These are phyloP conservation scores for Crenuchus spilurus DNA, from an alignment of 2,797 vertebrate genomes.

Conservation along the genomic window DNA sequence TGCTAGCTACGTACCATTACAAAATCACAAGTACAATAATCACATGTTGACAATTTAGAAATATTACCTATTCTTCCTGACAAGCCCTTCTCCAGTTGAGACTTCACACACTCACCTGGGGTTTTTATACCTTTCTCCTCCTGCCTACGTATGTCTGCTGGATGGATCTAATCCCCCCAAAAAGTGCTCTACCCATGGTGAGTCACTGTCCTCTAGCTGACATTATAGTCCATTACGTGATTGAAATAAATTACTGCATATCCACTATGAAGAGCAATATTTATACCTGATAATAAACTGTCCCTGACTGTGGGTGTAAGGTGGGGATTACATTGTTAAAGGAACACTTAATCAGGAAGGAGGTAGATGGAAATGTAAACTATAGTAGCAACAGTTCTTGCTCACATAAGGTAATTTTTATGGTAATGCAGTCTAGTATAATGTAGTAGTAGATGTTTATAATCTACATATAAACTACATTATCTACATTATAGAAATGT, in stretches of 20 bases:
- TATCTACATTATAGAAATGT: too few relatives aligned
- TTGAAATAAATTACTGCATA: conserved; percentile 61
- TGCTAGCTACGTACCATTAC: not conserved
- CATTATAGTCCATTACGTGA: conserved; percentile 65
- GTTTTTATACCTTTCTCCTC: conserved; percentile 69
- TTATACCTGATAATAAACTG: conserved; percentile 55
- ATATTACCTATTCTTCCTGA: conserved; percentile 54
- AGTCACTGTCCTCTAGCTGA: conserved; percentile 59
- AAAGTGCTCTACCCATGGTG: conserved; percentile 56
- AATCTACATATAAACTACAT: not conserved
- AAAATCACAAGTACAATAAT: conserved; percentile 41
- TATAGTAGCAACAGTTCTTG: not conserved
- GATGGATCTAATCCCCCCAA: conserved; percentile 62
- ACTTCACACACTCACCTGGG: conserved; percentile 41
- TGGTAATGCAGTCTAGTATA: not conserved
- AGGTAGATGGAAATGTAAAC: not conserved
- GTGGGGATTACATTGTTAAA: conserved; percentile 16
- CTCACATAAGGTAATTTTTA: not conserved
- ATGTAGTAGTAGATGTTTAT: not conserved
- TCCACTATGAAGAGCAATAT: conserved; percentile 55
- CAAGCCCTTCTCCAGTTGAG: conserved; percentile 17
- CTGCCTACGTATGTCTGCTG: conserved; percentile 55
- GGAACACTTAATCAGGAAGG: not conserved
- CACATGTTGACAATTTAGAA: conserved; percentile 15
- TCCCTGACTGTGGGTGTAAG: not conserved